Evolutionary conservation across 1,140 invertebrate genomes (phyloP).

Genomic region (Drosophila orosa): DNA sequence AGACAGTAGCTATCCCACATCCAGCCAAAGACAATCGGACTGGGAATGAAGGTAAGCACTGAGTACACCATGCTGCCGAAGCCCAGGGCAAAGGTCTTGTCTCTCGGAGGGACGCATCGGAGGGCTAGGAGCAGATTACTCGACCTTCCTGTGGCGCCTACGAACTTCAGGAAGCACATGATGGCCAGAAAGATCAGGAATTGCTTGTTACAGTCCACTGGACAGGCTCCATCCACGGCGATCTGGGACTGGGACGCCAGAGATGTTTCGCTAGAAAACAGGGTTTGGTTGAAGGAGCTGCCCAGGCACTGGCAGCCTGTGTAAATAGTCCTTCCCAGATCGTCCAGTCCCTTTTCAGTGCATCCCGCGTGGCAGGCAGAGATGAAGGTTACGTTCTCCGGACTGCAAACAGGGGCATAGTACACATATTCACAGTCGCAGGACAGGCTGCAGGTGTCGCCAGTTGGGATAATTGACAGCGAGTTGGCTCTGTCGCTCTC

Average conservation of each 20-base stretch:
- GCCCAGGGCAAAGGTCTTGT: slow-evolving; percentile 89
- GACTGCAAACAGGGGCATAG: slow-evolving; percentile 88
- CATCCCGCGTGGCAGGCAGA: slow-evolving; percentile 90
- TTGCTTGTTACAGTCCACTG: slow-evolving; percentile 87
- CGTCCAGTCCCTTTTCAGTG: slow-evolving; percentile 58
- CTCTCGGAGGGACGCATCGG: slow-evolving; percentile 88
- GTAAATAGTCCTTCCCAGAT: slow-evolving; percentile 75
- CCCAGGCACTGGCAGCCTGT: slow-evolving; percentile 52
- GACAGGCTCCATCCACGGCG: slow-evolving; percentile 86
- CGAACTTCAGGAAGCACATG: slow-evolving; percentile 88
- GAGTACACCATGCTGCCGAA: slow-evolving; percentile 87
- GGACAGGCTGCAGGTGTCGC: slow-evolving; percentile 86
- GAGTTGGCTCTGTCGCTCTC: slow-evolving; percentile 75
- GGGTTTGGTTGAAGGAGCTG: neutral
- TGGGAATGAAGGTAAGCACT: slow-evolving; percentile 89
- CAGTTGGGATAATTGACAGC: slow-evolving; percentile 21
- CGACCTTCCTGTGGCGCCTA: slow-evolving; percentile 87
- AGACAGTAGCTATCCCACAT: slow-evolving; percentile 89
- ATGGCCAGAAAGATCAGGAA: slow-evolving; percentile 88
- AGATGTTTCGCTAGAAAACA: neutral
- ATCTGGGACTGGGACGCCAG: slow-evolving; percentile 14
- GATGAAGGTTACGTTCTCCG: slow-evolving; percentile 87
- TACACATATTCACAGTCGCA: slow-evolving; percentile 88
- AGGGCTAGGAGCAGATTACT: slow-evolving; percentile 88
- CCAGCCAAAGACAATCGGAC: slow-evolving; percentile 89